A percentile compares a stretch with the other conserved stretches of the same genome.
Conservation (phyloP, 2,113 vertebrate genomes). For the Scalopus aquaticus region DNA sequence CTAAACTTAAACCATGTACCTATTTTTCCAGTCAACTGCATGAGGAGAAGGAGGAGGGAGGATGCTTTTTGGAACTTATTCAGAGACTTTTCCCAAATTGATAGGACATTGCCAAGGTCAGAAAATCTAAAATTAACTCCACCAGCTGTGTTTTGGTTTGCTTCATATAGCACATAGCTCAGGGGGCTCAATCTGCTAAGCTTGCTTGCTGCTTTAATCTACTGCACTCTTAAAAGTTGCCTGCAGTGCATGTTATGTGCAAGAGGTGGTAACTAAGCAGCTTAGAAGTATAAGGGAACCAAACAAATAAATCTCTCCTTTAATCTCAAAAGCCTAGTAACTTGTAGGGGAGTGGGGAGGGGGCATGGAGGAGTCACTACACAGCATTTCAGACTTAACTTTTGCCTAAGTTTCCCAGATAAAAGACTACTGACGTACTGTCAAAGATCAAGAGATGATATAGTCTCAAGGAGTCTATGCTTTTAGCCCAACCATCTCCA, state of each 20-base stretch:
- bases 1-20: not conserved
- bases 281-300: constrained; percentile 36
- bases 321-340: constrained; percentile 48
- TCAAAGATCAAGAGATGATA: not conserved
- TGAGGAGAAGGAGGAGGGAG: not conserved
- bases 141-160: constrained; percentile 67
- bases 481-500: constrained; percentile 57
- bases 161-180: constrained; percentile 2
- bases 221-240: constrained; percentile 16
- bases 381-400: constrained; percentile 44
- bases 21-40: not conserved
- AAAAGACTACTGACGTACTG: not conserved
- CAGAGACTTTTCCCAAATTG: constrained; percentile 24
- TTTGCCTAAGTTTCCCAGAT: constrained; percentile 40
- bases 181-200: not conserved
- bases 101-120: constrained; percentile 41
- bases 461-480: constrained; percentile 26
- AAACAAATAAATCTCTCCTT: constrained; percentile 51
- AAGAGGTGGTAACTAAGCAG: constrained; percentile 60
- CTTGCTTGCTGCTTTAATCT: not conserved
- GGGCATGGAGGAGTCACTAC: not conserved
- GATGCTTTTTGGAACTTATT: not conserved
- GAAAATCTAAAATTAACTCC: constrained; percentile 67
- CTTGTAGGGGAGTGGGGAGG: not conserved
- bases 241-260: not conserved